A percentile compares a stretch with the other conserved stretches of the same genome.
Evolutionary conservation across 2,113 vertebrate species (phyloP).

Genomic region (Melanocharis versteri): DNA sequence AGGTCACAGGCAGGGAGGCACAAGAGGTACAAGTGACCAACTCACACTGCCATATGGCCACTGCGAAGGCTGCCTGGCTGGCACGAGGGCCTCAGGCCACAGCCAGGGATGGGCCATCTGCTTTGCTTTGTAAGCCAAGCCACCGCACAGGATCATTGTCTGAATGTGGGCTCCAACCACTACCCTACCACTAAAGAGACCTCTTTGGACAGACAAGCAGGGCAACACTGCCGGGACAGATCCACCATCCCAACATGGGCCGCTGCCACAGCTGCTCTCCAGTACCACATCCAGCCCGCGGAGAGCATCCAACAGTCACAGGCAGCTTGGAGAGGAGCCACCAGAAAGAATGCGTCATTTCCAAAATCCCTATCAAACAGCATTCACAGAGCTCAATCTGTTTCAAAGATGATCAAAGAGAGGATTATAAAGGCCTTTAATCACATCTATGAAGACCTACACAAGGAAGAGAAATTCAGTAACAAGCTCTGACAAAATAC

Average conservation of each 20-base stretch:
- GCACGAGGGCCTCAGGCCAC: neutral
- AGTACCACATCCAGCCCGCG: accelerated
- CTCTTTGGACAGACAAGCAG: accelerated
- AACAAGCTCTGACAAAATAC: neutral
- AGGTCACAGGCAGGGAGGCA: neutral
- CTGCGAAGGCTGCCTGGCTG: neutral
- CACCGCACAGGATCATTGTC: accelerated
- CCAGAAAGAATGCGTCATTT: neutral
- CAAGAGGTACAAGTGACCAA: neutral
- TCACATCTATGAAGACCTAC: neutral
- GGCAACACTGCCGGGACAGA: neutral
- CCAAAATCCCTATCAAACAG: neutral
- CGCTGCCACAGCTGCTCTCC: neutral
- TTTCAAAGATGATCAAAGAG: neutral
- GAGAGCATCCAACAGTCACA: neutral
- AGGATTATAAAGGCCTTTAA: neutral
- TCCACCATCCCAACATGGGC: accelerated
- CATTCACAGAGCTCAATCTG: neutral
- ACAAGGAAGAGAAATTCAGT: neutral
- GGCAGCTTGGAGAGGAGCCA: neutral
- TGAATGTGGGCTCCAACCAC: accelerated
- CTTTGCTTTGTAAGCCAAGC: neutral
- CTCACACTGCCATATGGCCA: neutral
- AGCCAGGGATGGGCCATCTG: neutral
- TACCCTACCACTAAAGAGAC: accelerated